These are phyloP conservation scores for Oncopeltus fasciatus DNA, from an alignment of 1,140 invertebrate species.

Conservation along the genomic window DNA sequence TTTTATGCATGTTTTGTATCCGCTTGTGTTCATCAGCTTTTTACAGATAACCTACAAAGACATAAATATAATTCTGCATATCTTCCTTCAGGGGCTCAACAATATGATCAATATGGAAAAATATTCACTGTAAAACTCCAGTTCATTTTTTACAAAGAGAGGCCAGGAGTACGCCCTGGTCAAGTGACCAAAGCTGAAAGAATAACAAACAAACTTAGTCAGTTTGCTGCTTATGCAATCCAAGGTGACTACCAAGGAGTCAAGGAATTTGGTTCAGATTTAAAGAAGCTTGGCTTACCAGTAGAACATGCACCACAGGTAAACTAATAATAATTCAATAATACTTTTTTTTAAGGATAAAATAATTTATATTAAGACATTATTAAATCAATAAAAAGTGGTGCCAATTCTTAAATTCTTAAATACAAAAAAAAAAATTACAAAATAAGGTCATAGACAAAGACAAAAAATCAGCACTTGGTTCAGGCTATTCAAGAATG, in stretches of 20 bases:
- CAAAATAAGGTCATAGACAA: too few relatives aligned
- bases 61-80: too few relatives aligned
- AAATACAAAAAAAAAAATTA: too few relatives aligned
- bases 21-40: too few relatives aligned
- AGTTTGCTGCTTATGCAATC: slow-evolving; percentile 87
- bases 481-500: too few relatives aligned
- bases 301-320: slow-evolving; percentile 92
- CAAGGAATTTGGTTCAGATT: slow-evolving; percentile 81
- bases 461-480: too few relatives aligned
- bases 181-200: slow-evolving; percentile 88
- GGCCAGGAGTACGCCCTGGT: slow-evolving; percentile 88
- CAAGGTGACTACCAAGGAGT: slow-evolving; percentile 83
- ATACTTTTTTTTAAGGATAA: too few relatives aligned
- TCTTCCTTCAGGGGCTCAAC: slow-evolving; percentile 58
- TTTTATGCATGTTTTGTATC: too few relatives aligned
- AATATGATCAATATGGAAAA: slow-evolving; percentile 96
- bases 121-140: slow-evolving; percentile 98
- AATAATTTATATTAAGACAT: too few relatives aligned
- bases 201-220: slow-evolving; percentile 77
- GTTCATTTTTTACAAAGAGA: slow-evolving; percentile 96
- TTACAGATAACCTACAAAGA: too few relatives aligned
- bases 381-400: too few relatives aligned
- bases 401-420: too few relatives aligned
- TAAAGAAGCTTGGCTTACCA: slow-evolving; percentile 84
- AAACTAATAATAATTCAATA: slow-evolving; percentile 9